phyloP scores from a whole-genome alignment of 1,140 invertebrate species.

The Euwallacea fornicatus region DNA sequence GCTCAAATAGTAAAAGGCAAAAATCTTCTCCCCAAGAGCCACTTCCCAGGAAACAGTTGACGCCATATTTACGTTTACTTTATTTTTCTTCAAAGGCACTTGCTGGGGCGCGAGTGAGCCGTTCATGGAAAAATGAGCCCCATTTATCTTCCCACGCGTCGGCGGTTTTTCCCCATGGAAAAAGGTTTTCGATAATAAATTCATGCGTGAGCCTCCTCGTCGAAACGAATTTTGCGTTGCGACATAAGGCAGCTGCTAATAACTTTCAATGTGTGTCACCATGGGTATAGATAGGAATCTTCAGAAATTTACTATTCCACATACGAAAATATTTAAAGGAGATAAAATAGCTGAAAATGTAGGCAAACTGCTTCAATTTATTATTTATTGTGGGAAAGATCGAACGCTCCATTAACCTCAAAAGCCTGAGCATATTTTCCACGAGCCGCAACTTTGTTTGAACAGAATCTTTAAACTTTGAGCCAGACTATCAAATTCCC shows the following conservation, averaged over 20 bases:
- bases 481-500: no score
- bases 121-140: slow-evolving; percentile 9
- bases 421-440: no score
- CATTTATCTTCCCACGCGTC: slow-evolving; percentile 10
- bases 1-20: neutral
- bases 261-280: no score
- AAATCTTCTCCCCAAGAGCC: slow-evolving; percentile 14
- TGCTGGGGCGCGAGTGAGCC: slow-evolving; percentile 8
- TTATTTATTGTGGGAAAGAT: no score
- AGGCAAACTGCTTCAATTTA: neutral
- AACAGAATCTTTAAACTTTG: no score
- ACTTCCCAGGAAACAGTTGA: slow-evolving; percentile 19
- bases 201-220: neutral
- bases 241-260: no score
- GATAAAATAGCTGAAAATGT: neutral
- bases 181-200: slow-evolving; percentile 9
- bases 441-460: no score
- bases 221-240: no score
- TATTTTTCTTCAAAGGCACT: slow-evolving; percentile 19
- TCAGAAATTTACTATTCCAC: no score
- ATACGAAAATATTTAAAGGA: no score
- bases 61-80: slow-evolving; percentile 28
- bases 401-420: no score
- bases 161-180: neutral
- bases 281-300: no score